A percentile compares a stretch with the other conserved stretches of the same genome.
phyloP scores from a whole-genome alignment of 2,797 vertebrate genomes.

The Lateolabrax maculatus region DNA sequence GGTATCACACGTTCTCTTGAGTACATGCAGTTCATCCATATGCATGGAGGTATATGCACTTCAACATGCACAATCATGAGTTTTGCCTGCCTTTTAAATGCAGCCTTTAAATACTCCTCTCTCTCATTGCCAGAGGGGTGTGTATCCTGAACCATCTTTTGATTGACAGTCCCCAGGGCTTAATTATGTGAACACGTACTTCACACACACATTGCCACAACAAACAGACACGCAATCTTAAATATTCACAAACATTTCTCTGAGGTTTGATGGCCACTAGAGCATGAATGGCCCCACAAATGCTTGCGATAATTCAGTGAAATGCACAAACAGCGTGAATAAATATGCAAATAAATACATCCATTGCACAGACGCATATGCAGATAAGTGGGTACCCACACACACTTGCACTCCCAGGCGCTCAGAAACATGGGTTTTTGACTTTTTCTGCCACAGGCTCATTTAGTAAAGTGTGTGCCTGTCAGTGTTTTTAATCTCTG shows the following conservation, averaged over 20 bases:
- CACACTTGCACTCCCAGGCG: slow-evolving; percentile 12
- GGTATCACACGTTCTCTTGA: slow-evolving; percentile 2
- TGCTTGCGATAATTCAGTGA: slow-evolving; percentile 47
- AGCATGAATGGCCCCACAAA: slow-evolving; percentile 55
- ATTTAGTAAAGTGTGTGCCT: slow-evolving; percentile 38
- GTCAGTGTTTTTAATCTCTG: slow-evolving; percentile 58
- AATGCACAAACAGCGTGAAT: slow-evolving; percentile 51
- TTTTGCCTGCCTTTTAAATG: slow-evolving; percentile 43
- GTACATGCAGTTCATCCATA: slow-evolving; percentile 39
- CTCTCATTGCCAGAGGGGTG: slow-evolving; percentile 35
- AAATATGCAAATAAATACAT: slow-evolving; percentile 51
- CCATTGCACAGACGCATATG: slow-evolving; percentile 26
- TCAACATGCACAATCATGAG: background rate
- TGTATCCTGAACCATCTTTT: slow-evolving; percentile 47
- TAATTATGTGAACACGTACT: slow-evolving; percentile 65
- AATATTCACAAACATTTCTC: slow-evolving; percentile 51
- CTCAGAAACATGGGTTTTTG: slow-evolving; percentile 21
- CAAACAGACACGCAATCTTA: slow-evolving; percentile 37
- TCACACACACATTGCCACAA: slow-evolving; percentile 34
- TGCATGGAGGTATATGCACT: slow-evolving; percentile 18
- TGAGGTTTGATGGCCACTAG: slow-evolving; percentile 44
- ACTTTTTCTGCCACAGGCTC: slow-evolving; percentile 26
- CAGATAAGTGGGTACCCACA: background rate
- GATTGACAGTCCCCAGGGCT: slow-evolving; percentile 61
- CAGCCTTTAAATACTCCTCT: slow-evolving; percentile 13